Evolutionary conservation across 2,888 invertebrate genomes (phyloP).

Genomic region (Lithophane ornitopus): DNA sequence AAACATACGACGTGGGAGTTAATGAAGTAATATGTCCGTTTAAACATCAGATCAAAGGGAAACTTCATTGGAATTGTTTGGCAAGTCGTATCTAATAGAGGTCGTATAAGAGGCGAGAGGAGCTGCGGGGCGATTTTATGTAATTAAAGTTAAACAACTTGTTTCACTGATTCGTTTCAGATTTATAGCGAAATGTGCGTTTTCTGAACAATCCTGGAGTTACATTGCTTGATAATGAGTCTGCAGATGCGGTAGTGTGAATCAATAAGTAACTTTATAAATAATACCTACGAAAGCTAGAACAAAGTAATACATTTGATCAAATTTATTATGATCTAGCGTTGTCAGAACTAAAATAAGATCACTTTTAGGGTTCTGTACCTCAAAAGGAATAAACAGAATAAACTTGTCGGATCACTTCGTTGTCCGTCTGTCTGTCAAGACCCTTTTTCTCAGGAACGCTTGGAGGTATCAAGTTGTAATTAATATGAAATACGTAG

Average conservation of each 20-base stretch:
- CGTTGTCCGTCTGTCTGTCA: too few species aligned
- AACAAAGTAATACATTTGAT: too few species aligned
- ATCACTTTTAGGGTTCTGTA: too few species aligned
- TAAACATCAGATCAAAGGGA: slow-evolving; percentile 46
- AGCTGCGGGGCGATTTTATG: slow-evolving; percentile 27
- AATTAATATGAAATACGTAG: too few species aligned
- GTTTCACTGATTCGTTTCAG: slow-evolving; percentile 50
- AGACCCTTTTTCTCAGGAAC: too few species aligned
- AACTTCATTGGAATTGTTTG: slow-evolving; percentile 43
- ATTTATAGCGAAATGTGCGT: slow-evolving; percentile 40
- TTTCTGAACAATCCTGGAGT: slow-evolving; percentile 37
- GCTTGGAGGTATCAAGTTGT: too few species aligned
- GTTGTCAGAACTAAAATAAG: too few species aligned
- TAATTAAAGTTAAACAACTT: slow-evolving; percentile 67
- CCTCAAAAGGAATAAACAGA: too few species aligned
- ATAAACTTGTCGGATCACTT: too few species aligned
- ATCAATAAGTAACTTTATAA: neutral
- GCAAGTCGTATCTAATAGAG: slow-evolving; percentile 35
- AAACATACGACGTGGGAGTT: slow-evolving; percentile 27
- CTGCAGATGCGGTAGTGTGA: slow-evolving; percentile 15
- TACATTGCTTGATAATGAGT: slow-evolving; percentile 17
- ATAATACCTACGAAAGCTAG: too few species aligned
- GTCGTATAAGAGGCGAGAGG: slow-evolving; percentile 10
- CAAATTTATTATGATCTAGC: too few species aligned
- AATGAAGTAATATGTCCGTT: slow-evolving; percentile 50